Base-by-base conservation (phyloP, 1,140 invertebrate genomes). In the Onthophagus taurus region DNA sequence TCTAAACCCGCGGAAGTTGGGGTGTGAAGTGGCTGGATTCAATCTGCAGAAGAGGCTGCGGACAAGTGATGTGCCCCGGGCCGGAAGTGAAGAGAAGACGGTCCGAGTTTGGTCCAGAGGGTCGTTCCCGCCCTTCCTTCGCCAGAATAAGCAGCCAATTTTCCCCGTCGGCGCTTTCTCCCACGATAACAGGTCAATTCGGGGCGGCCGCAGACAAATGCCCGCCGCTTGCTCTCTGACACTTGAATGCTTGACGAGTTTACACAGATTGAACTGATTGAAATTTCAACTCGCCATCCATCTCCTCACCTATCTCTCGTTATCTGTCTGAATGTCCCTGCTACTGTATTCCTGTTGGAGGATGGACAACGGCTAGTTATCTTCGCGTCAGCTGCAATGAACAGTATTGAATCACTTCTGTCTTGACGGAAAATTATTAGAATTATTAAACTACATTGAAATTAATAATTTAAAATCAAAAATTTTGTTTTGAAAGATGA, bases 61-160 rank as follows among this genome's bases (percentile, higher is more conserved):
- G 33, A 51, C 49, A 51, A 51, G 49, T 47, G 49, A 51, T 51
- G 49, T 51, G 45, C 49, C 36, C 45, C 49, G 49, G 42, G 31
- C 45, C 49, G 49, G 49, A 51, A 51, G 45, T 21, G 13, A 17
- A 6, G 34, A 36, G 34, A 36, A 36, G 23, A 36, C 34, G 34
- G 34, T 36, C n/a, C n/a, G n/a, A n/a, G n/a, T n/a, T n/a, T n/a
- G 19, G 34, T 36, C 12, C 37, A 24, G n/a, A 23, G 24, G 23
- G 34, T 39, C 17, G 43, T 45, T 31, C 26, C 17, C 41, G 34
- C 44, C 17, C 29, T 36, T n/a, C 18, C 31, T 37, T 29, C 37
- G 33, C 36, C 43, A 39, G 41, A 48, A 48, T 48, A 49, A 49
- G 33, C 47, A 42, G 30, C 47, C 47, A 49, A 49, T 49, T 49